Base-by-base conservation (phyloP, 1,140 invertebrate genomes). In the Teleopsis dalmanni region DNA sequence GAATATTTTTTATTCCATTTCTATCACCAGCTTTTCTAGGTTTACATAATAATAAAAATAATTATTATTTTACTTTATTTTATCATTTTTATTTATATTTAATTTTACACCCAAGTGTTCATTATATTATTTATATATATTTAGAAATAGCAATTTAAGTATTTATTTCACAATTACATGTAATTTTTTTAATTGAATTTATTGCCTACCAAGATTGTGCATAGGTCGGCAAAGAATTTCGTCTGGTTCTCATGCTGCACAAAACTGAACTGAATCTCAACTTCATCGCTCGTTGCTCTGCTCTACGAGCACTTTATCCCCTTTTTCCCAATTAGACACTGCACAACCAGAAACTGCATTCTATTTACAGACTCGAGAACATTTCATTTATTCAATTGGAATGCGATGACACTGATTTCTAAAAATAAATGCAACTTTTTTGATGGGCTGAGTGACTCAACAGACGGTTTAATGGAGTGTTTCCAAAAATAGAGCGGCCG, bases 241-340 rank as follows among this genome's bases (percentile, higher is more conserved):
- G 53, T 65, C 63, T 61, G 48, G 47, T 52, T 53, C 65, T 62
- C 63, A 66, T 66, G 54, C 47, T 55, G 54, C 33, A 19, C 8
- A 31, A 46, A 54, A 37, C 57, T 55, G 53, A 65, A 65, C 62
- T 62, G 53, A 51, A 45, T 47, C 52, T 45, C 45, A 47, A 42
- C 25, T 47, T 18, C 37, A 31, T 48, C 38, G 26, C 5, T 18
- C 21, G 26, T 7, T 16, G 11, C 35, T 18, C 22, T 22, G 8
- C 34, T n/a, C 34, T 9, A 25, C 14, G 10, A 3, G 27, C n/a
- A n/a, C n/a, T n/a, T n/a, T n/a, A n/a, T n/a, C n/a, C n/a, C n/a
- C n/a, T n/a, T n/a, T n/a, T n/a, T n/a, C n/a, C n/a, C n/a, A n/a
- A n/a, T n/a, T n/a, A n/a, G n/a, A n/a, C n/a, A n/a, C n/a, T n/a